Percentiles rank a stretch among this genome's conserved stretches.
Evolutionary conservation across 2,113 vertebrate genomes (phyloP).

Genomic region (Sitta europaea): DNA sequence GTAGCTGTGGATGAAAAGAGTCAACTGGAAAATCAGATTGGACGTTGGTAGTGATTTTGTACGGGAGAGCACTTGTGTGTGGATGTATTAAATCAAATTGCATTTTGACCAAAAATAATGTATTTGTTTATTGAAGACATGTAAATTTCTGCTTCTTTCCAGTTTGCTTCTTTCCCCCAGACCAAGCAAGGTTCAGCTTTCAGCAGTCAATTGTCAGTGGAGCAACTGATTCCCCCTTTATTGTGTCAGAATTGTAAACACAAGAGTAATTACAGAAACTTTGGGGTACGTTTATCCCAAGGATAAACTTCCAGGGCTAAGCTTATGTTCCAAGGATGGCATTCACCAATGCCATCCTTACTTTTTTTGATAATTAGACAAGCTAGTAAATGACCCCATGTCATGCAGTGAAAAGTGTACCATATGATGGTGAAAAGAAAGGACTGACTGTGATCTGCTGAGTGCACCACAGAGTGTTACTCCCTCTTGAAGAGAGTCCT

Average conservation of each 20-base stretch:
- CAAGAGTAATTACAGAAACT: neutral
- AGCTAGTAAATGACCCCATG: neutral
- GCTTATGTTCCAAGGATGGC: neutral
- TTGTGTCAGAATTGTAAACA: neutral
- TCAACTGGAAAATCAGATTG: neutral
- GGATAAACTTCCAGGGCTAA: neutral
- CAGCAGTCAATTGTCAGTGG: neutral
- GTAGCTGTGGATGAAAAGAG: neutral
- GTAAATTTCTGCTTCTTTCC: neutral
- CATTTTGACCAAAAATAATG: neutral
- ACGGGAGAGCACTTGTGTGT: neutral
- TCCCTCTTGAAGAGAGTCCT: neutral
- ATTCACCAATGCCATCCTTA: neutral
- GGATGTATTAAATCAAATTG: neutral
- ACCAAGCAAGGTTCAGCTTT: neutral
- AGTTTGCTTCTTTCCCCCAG: neutral
- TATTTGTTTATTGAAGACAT: neutral
- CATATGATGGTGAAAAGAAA: neutral
- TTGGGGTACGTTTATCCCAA: neutral
- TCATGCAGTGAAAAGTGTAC: neutral
- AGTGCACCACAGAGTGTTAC: neutral
- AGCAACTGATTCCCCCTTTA: neutral
- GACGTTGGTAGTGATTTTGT: rapidly evolving
- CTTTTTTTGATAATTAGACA: neutral
- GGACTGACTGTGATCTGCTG: neutral